Conservation (phyloP, 2,888 invertebrate genomes). For the Mesorhabditis spiculigera region DNA sequence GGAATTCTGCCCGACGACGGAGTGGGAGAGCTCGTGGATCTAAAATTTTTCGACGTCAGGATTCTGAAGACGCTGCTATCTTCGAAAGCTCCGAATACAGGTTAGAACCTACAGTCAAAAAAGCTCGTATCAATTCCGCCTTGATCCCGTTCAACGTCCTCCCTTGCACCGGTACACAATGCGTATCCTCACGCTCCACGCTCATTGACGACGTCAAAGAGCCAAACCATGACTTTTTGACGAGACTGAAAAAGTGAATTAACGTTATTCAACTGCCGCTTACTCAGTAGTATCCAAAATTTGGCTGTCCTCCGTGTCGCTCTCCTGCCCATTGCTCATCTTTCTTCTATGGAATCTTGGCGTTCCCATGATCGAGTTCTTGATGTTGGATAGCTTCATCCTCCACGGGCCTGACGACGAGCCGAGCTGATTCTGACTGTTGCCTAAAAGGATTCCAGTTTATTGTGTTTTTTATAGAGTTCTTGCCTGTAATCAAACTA, state of each 20-base stretch:
- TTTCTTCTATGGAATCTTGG: conserved; percentile 92
- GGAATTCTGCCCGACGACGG: conserved; percentile 94
- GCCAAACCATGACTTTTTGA: conserved; percentile 98
- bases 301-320: conserved; percentile 54
- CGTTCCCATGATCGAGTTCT: conserved; percentile 93
- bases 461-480: neutral
- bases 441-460: conserved; percentile 14
- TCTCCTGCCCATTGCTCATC: conserved; percentile 67
- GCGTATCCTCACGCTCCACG: conserved; percentile 86
- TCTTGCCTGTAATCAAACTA: conserved; percentile 31
- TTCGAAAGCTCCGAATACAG: neutral
- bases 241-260: conserved; percentile 64
- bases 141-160: conserved; percentile 93
- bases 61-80: neutral
- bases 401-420: conserved; percentile 70
- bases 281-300: conserved; percentile 57
- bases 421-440: conserved; percentile 36
- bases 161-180: conserved; percentile 91
- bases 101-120: conserved; percentile 79
- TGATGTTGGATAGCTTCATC: conserved; percentile 84
- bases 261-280: conserved; percentile 9
- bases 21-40: conserved; percentile 94
- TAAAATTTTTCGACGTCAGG: conserved; percentile 58
- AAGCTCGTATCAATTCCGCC: conserved; percentile 95
- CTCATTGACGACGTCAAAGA: conserved; percentile 78